Evolutionary conservation across 2,888 invertebrate genomes (phyloP).

Genomic region (Drosophila affinis): DNA sequence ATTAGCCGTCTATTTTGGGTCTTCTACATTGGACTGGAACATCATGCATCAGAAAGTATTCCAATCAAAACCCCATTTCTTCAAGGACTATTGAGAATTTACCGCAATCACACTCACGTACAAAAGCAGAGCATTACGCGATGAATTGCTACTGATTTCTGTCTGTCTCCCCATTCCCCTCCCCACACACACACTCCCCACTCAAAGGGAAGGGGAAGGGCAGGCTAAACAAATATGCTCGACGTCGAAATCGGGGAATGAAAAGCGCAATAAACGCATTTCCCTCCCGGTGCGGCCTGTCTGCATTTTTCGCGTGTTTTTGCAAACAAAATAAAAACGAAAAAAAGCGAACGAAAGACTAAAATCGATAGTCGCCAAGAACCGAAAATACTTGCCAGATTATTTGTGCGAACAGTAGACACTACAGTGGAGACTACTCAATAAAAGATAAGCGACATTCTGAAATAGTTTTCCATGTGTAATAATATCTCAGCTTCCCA

Average conservation of each 20-base stretch:
- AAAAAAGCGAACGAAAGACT: constrained; percentile 5
- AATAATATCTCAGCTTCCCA: too few species aligned
- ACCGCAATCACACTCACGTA: background rate
- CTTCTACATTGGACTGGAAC: too few species aligned
- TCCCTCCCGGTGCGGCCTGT: constrained; percentile 54
- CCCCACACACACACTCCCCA: too few species aligned
- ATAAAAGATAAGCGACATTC: too few species aligned
- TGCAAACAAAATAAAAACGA: constrained; percentile 33
- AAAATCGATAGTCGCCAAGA: constrained; percentile 36
- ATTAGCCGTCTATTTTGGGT: too few species aligned
- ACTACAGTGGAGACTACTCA: background rate
- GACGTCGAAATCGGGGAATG: constrained; percentile 39
- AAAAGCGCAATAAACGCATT: constrained; percentile 75
- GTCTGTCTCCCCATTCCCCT: too few species aligned
- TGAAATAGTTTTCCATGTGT: too few species aligned
- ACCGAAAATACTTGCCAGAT: constrained; percentile 25
- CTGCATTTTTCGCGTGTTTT: constrained; percentile 49
- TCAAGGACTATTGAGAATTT: background rate
- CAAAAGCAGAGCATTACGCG: too few species aligned
- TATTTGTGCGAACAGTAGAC: background rate
- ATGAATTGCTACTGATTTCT: too few species aligned
- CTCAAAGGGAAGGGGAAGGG: background rate
- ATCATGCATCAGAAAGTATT: too few species aligned
- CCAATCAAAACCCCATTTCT: too few species aligned
- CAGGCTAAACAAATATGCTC: constrained; percentile 51